Conservation (phyloP, 2,888 invertebrate genomes). For the Acleris emargana region DNA sequence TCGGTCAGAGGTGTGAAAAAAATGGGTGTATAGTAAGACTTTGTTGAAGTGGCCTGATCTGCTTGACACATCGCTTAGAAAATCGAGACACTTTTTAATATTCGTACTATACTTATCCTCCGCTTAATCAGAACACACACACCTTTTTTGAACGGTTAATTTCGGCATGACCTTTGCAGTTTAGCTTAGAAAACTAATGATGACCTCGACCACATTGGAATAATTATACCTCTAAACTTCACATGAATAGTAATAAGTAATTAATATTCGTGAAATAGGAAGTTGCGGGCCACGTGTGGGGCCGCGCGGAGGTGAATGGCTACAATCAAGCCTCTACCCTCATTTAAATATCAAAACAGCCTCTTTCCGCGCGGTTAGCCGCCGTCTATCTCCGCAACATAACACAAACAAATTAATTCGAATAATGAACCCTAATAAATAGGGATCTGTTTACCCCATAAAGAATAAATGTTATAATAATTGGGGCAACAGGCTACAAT, state of each 20-base stretch:
- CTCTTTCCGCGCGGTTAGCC: conserved; percentile 67
- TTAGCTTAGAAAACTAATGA: not conserved
- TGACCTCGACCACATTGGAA: conserved; percentile 15
- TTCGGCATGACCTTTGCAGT: conserved; percentile 9
- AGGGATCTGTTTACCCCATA: conserved; percentile 80
- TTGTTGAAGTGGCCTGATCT: no score
- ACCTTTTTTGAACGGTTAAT: not conserved
- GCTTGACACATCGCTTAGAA: no score
- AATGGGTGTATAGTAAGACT: not conserved
- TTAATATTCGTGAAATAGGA: conserved; percentile 46
- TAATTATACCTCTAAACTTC: conserved; percentile 26
- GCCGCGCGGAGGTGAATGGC: conserved; percentile 56
- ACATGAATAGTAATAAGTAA: conserved; percentile 38
- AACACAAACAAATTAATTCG: conserved; percentile 83
- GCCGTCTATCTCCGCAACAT: conserved; percentile 67
- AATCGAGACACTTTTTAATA: no score
- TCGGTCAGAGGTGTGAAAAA: not conserved
- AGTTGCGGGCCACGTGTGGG: conserved; percentile 33
- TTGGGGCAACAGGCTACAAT: conserved; percentile 77
- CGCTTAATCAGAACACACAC: not conserved
- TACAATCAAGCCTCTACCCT: conserved; percentile 75
- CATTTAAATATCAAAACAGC: conserved; percentile 82
- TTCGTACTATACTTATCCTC: no score
- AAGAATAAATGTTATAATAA: conserved; percentile 82
- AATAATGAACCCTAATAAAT: conserved; percentile 82